Percentiles rank a stretch among this genome's conserved stretches.
Conservation (phyloP, 2,113 vertebrate species). For the Lepus americanus region DNA sequence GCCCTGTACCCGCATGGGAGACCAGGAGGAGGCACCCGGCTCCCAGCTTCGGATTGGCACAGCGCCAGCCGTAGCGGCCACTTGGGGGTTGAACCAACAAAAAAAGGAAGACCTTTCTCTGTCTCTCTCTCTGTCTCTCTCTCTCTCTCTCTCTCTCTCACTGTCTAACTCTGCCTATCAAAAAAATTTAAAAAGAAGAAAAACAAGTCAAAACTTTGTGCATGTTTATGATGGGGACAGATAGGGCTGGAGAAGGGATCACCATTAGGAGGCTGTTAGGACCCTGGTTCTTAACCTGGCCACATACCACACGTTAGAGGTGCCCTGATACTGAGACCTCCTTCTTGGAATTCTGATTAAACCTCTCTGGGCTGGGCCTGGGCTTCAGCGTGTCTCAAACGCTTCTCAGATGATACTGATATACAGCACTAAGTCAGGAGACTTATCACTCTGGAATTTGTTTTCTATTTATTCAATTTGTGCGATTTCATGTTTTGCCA, state of each 20-base stretch:
- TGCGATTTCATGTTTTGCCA: neutral
- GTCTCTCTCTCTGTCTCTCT: no score
- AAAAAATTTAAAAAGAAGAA: no score
- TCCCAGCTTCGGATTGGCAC: no score
- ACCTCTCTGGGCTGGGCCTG: neutral
- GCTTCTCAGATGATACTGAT: neutral
- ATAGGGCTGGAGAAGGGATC: neutral
- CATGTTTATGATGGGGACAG: no score
- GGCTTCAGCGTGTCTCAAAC: neutral
- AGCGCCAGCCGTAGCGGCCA: no score
- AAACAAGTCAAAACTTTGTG: neutral
- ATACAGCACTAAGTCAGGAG: neutral
- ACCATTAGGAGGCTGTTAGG: neutral
- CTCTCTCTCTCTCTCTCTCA: no score
- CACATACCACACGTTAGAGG: neutral
- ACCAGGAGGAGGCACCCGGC: no score
- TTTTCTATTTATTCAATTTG: neutral
- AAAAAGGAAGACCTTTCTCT: no score
- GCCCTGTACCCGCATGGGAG: no score
- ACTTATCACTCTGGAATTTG: neutral
- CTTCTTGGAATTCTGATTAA: neutral
- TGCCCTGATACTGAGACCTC: neutral
- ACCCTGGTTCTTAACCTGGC: neutral
- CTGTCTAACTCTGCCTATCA: no score
- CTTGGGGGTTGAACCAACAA: no score